A percentile compares a stretch with the other conserved stretches of the same genome.
Conservation (phyloP, 2,113 vertebrate species). For the Carlito syrichta region DNA sequence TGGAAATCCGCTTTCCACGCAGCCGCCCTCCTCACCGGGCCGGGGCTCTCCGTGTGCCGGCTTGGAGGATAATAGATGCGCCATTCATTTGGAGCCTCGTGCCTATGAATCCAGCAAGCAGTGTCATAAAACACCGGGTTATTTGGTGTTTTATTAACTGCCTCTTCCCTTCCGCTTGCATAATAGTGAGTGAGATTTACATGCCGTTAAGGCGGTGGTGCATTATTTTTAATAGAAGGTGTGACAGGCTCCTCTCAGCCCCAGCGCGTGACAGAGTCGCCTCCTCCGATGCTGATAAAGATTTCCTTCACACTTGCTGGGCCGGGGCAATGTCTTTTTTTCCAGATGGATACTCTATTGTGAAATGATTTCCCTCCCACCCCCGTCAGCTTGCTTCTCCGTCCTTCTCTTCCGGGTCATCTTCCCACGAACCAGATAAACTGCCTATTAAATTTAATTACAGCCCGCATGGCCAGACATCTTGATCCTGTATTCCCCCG, state of each 20-base stretch:
- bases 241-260: slow-evolving; percentile 53
- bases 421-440: slow-evolving; percentile 84
- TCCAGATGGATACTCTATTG: slow-evolving; percentile 86
- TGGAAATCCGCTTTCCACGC: neutral
- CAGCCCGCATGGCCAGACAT: slow-evolving; percentile 81
- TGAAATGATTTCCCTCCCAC: slow-evolving; percentile 84
- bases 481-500: slow-evolving; percentile 80
- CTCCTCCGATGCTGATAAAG: slow-evolving; percentile 80
- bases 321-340: slow-evolving; percentile 81
- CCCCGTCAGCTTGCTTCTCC: slow-evolving; percentile 78
- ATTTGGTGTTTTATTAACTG: slow-evolving; percentile 81
- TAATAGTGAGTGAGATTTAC: slow-evolving; percentile 81
- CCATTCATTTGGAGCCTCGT: neutral
- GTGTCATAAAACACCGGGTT: slow-evolving; percentile 71
- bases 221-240: slow-evolving; percentile 80
- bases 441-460: slow-evolving; percentile 89
- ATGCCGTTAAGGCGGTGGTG: slow-evolving; percentile 70
- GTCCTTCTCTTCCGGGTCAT: slow-evolving; percentile 78
- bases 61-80: slow-evolving; percentile 48
- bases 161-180: slow-evolving; percentile 80
- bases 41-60: neutral
- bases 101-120: slow-evolving; percentile 55
- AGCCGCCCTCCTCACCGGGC: neutral
- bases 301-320: slow-evolving; percentile 83
- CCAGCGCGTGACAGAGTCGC: slow-evolving; percentile 76